These are phyloP conservation scores for Nephrotoma flavescens DNA, from an alignment of 2,888 invertebrate genomes.

Conservation along the genomic window DNA sequence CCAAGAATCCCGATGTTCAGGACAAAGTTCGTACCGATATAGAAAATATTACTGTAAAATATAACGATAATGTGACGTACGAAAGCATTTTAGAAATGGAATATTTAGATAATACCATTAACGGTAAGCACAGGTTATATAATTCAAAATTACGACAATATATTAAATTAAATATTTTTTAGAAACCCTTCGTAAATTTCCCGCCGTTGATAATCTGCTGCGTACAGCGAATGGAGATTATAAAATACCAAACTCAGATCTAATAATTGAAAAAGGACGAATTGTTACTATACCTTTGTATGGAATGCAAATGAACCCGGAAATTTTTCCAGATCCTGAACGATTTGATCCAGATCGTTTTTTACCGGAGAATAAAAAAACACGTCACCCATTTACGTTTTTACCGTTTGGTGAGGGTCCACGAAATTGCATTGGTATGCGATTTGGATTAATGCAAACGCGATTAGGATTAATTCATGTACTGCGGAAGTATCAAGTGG, in stretches of 20 bases:
- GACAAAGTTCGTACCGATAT: conserved; percentile 26
- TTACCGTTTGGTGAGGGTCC: conserved; percentile 26
- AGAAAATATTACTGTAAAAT: conserved; percentile 20
- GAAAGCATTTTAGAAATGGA: conserved; percentile 32
- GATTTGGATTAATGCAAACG: conserved; percentile 27
- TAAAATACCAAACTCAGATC: conserved; percentile 15
- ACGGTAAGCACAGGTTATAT: conserved; percentile 19
- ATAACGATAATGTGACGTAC: conserved; percentile 26
- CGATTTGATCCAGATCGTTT: conserved; percentile 27
- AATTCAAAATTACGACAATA: not conserved
- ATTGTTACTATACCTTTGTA: conserved; percentile 17
- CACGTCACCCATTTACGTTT: conserved; percentile 20
- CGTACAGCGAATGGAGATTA: conserved; percentile 27
- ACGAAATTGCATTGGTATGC: conserved; percentile 25
- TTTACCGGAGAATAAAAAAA: conserved; percentile 15
- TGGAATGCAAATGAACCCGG: conserved; percentile 23
- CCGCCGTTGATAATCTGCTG: conserved; percentile 30
- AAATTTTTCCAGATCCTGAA: conserved; percentile 23
- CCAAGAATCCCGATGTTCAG: conserved; percentile 28
- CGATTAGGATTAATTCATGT: conserved; percentile 21
- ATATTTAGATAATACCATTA: conserved; percentile 31
- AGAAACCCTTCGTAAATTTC: conserved; percentile 32
- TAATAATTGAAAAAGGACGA: conserved; percentile 17
- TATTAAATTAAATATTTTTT: conserved; percentile 22
- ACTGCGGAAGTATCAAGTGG: conserved; percentile 8